Evolutionary conservation across 2,113 vertebrate species (phyloP), one percentile per base, ranked within the genome.

Genomic region (Alethe diademata): DNA sequence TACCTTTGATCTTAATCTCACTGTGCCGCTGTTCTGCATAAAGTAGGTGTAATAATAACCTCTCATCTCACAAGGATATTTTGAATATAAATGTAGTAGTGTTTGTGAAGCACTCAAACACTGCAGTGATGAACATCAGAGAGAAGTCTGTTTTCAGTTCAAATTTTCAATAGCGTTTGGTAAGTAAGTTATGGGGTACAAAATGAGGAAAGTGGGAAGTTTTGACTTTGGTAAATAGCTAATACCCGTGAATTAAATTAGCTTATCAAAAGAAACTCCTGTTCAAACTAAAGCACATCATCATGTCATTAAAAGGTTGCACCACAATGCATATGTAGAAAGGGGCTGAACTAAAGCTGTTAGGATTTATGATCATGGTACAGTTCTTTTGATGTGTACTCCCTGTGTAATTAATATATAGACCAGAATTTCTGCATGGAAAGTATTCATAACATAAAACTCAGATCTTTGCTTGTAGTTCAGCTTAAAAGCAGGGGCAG

Each of bases 1-100:
- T 81, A 72, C 57, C 89, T 96, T 97, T 97, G 95, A 95, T 95
- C 69, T 93, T 81, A 64, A 60, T 84, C 28, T 93, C 20, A 20
- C 53, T 57, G 47, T 93, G 71, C 56, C 26, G 80, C 71, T 93
- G 33, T 69, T 93, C 65, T 95, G 43, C 45, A 53, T 84, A 45
- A 78, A 93, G 17, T 40, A 83, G 24, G 14, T 70, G 40, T 56
- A 83, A 79, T 90, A 92, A 67, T 64, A 74, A 47, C 22, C 38
- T 86, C 72, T 93, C 80, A 61, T 84, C 43, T 89, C 76, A 54
- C 29, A 78, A 53, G 23, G 24, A 24, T 71, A 22, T 50, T 83
- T 48, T 70, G 69, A 91, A 88, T 86, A 78, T 74, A 89, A 75
- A 92, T 64, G 35, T 31, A 78, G 42, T 66, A 50, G 47, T 48